Conservation (phyloP, 2,888 invertebrate genomes). For the Phaedon cochleariae region DNA sequence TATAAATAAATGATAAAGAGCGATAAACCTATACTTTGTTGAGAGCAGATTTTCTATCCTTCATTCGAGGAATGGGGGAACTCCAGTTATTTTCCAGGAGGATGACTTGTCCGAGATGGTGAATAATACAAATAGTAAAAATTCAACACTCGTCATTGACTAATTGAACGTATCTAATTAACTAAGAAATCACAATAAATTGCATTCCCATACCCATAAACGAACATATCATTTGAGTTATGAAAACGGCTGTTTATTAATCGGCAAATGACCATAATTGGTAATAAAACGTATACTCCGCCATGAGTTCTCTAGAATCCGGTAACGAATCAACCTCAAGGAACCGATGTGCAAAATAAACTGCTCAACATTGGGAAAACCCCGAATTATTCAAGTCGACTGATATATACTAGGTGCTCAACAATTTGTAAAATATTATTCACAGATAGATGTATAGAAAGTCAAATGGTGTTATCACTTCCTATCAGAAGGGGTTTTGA, state of each 20-base stretch:
- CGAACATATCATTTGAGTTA: slow-evolving; percentile 27
- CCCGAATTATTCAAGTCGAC: too few relatives aligned
- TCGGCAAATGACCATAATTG: slow-evolving; percentile 25
- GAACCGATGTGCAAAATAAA: slow-evolving; percentile 17
- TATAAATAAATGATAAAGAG: too few relatives aligned
- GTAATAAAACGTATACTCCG: slow-evolving; percentile 19
- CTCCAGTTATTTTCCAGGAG: too few relatives aligned
- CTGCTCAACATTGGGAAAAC: slow-evolving; percentile 9
- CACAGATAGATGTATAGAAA: too few relatives aligned
- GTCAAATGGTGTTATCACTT: too few relatives aligned
- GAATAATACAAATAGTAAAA: slow-evolving; percentile 22
- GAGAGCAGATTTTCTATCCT: too few relatives aligned
- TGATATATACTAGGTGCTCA: too few relatives aligned
- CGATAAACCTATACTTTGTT: too few relatives aligned
- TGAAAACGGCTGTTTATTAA: slow-evolving; percentile 25
- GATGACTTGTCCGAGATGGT: slow-evolving; percentile 13
- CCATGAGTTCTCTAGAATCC: slow-evolving; percentile 20
- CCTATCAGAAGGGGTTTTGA: too few relatives aligned
- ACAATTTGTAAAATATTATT: too few relatives aligned
- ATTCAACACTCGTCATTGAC: slow-evolving; percentile 14
- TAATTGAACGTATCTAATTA: slow-evolving; percentile 24
- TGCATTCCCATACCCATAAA: slow-evolving; percentile 24
- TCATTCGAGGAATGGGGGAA: too few relatives aligned
- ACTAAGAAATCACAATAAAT: slow-evolving; percentile 25
- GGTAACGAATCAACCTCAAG: slow-evolving; percentile 19